These are phyloP conservation scores for Littorina saxatilis DNA, from an alignment of 1,140 invertebrate genomes.

Conservation along the genomic window DNA sequence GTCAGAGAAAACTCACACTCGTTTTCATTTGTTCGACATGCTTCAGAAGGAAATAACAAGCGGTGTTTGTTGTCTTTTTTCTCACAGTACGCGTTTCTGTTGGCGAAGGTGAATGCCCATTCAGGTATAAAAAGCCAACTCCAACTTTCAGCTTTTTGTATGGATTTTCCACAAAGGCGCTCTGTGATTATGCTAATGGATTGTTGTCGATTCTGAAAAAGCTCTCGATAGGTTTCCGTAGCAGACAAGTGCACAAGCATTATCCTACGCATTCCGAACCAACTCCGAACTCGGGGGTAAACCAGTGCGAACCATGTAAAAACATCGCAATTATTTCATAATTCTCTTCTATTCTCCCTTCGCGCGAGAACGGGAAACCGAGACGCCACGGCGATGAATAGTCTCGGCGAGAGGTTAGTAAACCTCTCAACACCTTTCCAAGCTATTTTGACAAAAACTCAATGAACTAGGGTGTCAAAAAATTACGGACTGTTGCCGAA, in stretches of 20 bases:
- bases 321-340: slow-evolving; percentile 30
- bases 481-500: slow-evolving; percentile 29
- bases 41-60: too few relatives aligned
- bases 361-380: background rate
- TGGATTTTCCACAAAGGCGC: background rate
- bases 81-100: too few relatives aligned
- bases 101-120: too few relatives aligned
- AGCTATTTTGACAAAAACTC: slow-evolving; percentile 25
- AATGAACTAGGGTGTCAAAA: slow-evolving; percentile 32
- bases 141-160: background rate
- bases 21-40: too few relatives aligned
- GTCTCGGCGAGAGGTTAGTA: background rate
- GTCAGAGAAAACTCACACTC: too few relatives aligned
- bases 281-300: background rate
- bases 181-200: slow-evolving; percentile 31
- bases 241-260: slow-evolving; percentile 18
- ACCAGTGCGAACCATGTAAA: slow-evolving; percentile 8
- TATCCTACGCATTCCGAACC: background rate
- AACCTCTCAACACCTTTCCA: slow-evolving; percentile 24
- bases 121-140: too few relatives aligned
- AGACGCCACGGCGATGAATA: background rate
- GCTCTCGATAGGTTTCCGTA: slow-evolving; percentile 9
- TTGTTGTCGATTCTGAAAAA: slow-evolving; percentile 27
- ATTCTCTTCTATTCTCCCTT: background rate
- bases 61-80: too few relatives aligned